These are phyloP conservation scores for Pholis gunnellus DNA, from an alignment of 2,113 vertebrate species.

Conservation along the genomic window DNA sequence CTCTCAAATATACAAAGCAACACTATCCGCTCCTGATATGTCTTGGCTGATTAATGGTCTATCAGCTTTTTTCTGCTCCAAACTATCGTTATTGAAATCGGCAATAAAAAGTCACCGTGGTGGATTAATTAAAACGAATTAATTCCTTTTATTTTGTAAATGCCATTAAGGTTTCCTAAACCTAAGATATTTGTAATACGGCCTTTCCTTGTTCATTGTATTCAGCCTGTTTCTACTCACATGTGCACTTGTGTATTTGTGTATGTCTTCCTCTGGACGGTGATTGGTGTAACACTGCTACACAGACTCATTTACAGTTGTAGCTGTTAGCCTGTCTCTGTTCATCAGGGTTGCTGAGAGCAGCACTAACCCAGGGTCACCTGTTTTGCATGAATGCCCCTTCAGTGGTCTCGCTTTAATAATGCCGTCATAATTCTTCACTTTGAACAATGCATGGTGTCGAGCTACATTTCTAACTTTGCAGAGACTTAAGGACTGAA, in stretches of 20 bases:
- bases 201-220: neutral
- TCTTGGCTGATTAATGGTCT: too few species aligned
- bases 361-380: constrained; percentile 26
- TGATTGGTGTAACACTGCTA: neutral
- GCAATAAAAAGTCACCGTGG: too few species aligned
- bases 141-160: neutral
- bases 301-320: constrained; percentile 11
- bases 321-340: constrained; percentile 1
- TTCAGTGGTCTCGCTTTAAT: constrained; percentile 35
- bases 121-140: neutral
- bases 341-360: constrained; percentile 32
- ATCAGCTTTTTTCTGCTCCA: too few species aligned
- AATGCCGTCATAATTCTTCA: constrained; percentile 32
- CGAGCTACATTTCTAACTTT: constrained; percentile 22
- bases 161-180: neutral
- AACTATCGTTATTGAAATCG: neutral
- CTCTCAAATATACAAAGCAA: too few species aligned
- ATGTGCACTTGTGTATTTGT: neutral
- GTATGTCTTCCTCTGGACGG: neutral
- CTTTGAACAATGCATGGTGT: constrained; percentile 4
- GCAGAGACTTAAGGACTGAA: constrained; percentile 2
- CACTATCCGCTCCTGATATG: too few species aligned
- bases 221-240: neutral
- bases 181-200: neutral
- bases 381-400: constrained; percentile 46